Percentiles rank a stretch among this genome's conserved stretches.
phyloP scores from a whole-genome alignment of 2,888 invertebrate species.

The Oxyscelio sp. region DNA sequence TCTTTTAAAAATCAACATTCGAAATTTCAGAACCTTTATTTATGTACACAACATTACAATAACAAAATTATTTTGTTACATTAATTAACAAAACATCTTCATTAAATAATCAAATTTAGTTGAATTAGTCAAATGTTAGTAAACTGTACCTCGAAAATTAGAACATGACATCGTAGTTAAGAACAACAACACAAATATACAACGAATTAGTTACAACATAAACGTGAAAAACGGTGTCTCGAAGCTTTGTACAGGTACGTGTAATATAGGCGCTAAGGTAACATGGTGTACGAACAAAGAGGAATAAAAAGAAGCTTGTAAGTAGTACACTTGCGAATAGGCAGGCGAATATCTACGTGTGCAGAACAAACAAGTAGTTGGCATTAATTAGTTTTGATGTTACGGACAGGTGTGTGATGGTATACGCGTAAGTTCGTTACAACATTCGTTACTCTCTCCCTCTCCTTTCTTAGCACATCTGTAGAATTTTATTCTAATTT shows the following conservation, averaged over 20 bases:
- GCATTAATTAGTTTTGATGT: conserved; percentile 70
- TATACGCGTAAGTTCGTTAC: conserved; percentile 38
- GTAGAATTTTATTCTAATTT: conserved; percentile 24
- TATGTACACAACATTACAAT: no score
- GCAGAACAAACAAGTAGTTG: conserved; percentile 61
- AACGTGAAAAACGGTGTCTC: conserved; percentile 1
- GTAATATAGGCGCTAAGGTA: conserved; percentile 24
- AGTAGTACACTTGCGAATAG: conserved; percentile 72
- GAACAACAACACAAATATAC: no score
- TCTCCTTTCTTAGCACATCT: conserved; percentile 12
- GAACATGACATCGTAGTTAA: no score
- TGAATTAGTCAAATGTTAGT: no score
- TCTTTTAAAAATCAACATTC: no score
- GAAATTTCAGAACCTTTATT: no score
- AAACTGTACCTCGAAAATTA: no score
- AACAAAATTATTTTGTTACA: no score
- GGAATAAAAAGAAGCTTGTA: conserved; percentile 60
- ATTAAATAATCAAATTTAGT: no score
- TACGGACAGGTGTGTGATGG: conserved; percentile 59
- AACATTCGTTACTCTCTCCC: conserved; percentile 18
- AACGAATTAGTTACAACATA: background rate
- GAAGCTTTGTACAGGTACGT: conserved; percentile 41
- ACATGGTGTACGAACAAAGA: conserved; percentile 49
- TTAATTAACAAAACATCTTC: no score
- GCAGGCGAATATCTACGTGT: conserved; percentile 62